phyloP scores from a whole-genome alignment of 2,797 vertebrate species.

The Poeciliopsis infans region DNA sequence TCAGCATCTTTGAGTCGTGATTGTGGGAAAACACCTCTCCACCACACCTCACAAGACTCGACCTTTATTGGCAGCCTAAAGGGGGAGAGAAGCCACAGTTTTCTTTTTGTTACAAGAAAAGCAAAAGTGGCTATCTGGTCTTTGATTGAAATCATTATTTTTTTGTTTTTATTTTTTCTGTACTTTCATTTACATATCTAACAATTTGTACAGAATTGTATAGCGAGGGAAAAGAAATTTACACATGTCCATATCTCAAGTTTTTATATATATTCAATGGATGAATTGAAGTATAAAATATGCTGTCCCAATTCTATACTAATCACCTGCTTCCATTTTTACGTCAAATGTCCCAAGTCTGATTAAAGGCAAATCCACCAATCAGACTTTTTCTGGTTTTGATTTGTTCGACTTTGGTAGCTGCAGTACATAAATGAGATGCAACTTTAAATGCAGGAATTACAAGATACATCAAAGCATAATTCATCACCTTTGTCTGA shows the following conservation, averaged over 20 bases:
- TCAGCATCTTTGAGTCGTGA: conserved; percentile 66
- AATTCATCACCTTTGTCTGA: neutral
- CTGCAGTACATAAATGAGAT: neutral
- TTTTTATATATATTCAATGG: too few species aligned
- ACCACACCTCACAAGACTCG: neutral
- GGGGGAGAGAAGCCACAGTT: neutral
- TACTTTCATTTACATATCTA: too few species aligned
- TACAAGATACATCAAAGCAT: neutral
- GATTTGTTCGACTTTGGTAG: neutral
- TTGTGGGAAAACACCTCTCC: conserved; percentile 32
- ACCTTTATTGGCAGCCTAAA: neutral
- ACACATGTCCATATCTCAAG: too few species aligned
- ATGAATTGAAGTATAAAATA: too few species aligned
- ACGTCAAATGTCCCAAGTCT: too few species aligned
- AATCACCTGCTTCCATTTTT: too few species aligned
- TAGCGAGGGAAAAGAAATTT: too few species aligned
- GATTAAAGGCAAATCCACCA: neutral
- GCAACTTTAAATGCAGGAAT: neutral
- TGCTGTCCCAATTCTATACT: too few species aligned
- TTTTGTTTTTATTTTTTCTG: too few species aligned
- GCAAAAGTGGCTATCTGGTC: neutral
- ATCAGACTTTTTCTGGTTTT: neutral
- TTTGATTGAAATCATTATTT: neutral
- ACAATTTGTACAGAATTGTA: too few species aligned
- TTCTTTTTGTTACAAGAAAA: neutral